Percentiles rank a stretch among this genome's conserved stretches.
Conservation (phyloP, 2,797 vertebrate genomes). For the Etheostoma perlongum region DNA sequence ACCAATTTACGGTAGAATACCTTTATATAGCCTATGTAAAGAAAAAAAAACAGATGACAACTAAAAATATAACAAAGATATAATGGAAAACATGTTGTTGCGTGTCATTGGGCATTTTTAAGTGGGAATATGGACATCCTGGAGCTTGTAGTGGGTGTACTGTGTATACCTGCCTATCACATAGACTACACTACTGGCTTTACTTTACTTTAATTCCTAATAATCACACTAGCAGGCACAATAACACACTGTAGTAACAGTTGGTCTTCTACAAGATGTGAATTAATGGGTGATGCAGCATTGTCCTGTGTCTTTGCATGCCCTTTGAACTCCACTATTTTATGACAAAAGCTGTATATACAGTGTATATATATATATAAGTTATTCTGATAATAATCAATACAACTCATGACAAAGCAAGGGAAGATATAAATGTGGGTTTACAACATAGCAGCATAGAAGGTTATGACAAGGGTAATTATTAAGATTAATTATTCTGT, state of each 20-base stretch:
- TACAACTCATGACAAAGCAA: background rate
- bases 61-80: no score
- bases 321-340: background rate
- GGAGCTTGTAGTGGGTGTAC: no score
- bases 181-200: no score
- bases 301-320: background rate
- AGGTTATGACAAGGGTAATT: constrained; percentile 30
- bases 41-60: no score
- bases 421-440: background rate
- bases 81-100: no score
- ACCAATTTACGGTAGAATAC: no score
- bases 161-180: no score
- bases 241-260: constrained; percentile 39
- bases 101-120: no score
- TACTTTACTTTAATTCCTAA: background rate
- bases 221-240: constrained; percentile 41
- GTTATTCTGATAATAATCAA: background rate
- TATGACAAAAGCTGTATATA: background rate
- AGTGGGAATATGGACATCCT: no score
- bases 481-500: constrained; percentile 26
- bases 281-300: constrained; percentile 12
- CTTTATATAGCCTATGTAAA: no score
- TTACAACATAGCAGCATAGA: background rate
- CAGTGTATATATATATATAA: no score
- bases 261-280: constrained; percentile 22